These are phyloP conservation scores for Nemopilema nomurai DNA, from an alignment of 30 jellyfish, hydroid and myxozoan genomes.

Conservation along the genomic window DNA sequence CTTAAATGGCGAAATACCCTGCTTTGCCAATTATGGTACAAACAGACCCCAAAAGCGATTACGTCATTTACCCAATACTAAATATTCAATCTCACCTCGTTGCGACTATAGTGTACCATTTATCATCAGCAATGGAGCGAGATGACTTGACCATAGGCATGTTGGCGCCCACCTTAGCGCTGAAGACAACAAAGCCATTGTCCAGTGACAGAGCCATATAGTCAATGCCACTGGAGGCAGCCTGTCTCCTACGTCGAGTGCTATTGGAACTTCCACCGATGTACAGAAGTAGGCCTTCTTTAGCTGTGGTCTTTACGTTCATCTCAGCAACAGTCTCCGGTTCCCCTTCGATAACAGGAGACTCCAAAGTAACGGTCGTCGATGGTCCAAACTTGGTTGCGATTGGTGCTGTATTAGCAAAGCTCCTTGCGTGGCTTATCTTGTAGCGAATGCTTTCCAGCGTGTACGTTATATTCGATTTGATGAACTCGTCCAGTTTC, in stretches of 20 bases:
- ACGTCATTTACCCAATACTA: neutral
- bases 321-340: constrained; percentile 39
- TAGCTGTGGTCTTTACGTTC: constrained; percentile 28
- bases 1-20: no score
- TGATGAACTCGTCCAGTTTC: constrained; percentile 65
- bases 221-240: constrained; percentile 14
- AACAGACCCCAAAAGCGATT: no score
- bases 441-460: constrained; percentile 76
- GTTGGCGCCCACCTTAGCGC: constrained; percentile 36
- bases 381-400: constrained; percentile 62
- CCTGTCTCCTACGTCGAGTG: constrained; percentile 43
- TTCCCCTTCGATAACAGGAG: constrained; percentile 83
- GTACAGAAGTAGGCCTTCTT: constrained; percentile 76
- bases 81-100: constrained; percentile 46
- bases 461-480: constrained; percentile 61
- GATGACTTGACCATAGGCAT: constrained; percentile 18
- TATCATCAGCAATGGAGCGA: constrained; percentile 16
- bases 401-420: constrained; percentile 73
- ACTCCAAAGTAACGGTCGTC: constrained; percentile 46
- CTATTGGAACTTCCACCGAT: constrained; percentile 62
- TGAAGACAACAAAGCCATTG: constrained; percentile 52
- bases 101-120: constrained; percentile 64
- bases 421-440: constrained; percentile 81
- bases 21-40: no score
- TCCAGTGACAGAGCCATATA: constrained; percentile 61